Evolutionary conservation across 2,113 vertebrate genomes (phyloP), one percentile per base, ranked within the genome.

Genomic region (Gobio gobio): DNA sequence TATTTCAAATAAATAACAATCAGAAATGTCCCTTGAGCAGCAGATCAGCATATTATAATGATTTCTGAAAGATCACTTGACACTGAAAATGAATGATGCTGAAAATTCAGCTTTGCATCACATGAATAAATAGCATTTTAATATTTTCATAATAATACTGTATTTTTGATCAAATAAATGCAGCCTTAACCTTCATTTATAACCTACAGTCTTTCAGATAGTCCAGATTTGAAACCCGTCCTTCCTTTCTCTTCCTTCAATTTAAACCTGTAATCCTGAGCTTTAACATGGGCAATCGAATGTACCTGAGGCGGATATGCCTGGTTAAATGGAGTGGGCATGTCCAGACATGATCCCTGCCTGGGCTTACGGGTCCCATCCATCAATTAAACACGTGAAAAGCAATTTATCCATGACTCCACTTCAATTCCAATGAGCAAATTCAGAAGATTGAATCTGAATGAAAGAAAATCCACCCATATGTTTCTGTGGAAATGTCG

Each of bases 211-310:
- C 49, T 76, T 76, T 10, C 26, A 54, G 8, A 10, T 9, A 5
- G 26, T 36, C 10, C 29, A 36, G 29, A 56, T 77, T 51, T 68
- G 29, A 81, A 66, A 66, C 26, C 49, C 58, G 51, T 66, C 29
- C 16, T 10, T 49, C 43, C 63, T 36, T 63, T 63, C 36, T 58
- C n/a, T n/a, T n/a, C 5, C 56, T 79, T 80, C 43, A 36, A 63
- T 85, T 20, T 66, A 63, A 29, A 59, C 47, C 66, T 75, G 84
- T 79, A 83, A 86, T 73, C 84, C 59, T 76, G 84, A 14, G 59
- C 20, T 86, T 83, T 85, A 49, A 29, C 16, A 22, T 61, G 56
- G 16, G 63, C 63, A 51, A 36, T 68, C 5, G 18, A 81, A 81
- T 68, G 29, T n/a, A 68, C 24, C 63, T 81, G 61, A 81, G n/a